phyloP scores from a whole-genome alignment of 2,888 invertebrate species.

The Axea sp. region DNA sequence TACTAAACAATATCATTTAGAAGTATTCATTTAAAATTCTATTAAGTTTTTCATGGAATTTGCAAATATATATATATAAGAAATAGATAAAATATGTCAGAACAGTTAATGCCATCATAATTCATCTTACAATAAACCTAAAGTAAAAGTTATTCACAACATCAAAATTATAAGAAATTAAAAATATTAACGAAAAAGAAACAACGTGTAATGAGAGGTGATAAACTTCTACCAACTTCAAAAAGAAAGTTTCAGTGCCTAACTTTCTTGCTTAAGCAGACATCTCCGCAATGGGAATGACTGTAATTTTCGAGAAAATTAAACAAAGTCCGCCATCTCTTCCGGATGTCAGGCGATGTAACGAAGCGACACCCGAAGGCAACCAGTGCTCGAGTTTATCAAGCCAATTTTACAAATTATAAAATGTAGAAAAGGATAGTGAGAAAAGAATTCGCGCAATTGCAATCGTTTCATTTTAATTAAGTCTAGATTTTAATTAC shows the following conservation, averaged over 20 bases:
- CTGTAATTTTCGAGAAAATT: constrained; percentile 60
- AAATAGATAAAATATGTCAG: too few species aligned
- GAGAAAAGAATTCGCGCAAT: constrained; percentile 28
- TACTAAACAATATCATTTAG: too few species aligned
- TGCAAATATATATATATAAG: too few species aligned
- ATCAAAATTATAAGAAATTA: constrained; percentile 36
- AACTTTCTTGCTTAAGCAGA: constrained; percentile 50
- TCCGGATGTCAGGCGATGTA: constrained; percentile 43
- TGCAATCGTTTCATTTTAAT: constrained; percentile 49
- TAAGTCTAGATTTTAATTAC: constrained; percentile 45
- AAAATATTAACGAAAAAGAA: constrained; percentile 21
- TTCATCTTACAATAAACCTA: too few species aligned
- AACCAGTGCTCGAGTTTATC: constrained; percentile 51
- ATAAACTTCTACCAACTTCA: constrained; percentile 28
- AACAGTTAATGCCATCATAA: too few species aligned
- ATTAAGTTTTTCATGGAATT: too few species aligned
- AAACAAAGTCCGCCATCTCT: constrained; percentile 52
- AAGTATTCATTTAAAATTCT: too few species aligned
- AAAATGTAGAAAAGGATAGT: constrained; percentile 26
- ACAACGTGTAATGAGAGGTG: constrained; percentile 37
- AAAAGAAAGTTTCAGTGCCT: constrained; percentile 35
- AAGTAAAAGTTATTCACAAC: constrained; percentile 20
- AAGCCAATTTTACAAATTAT: constrained; percentile 56
- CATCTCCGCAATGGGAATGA: constrained; percentile 35
- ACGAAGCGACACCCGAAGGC: constrained; percentile 45